Percentiles rank a stretch among this genome's conserved stretches.
Conservation (phyloP, 35 echinoderm and acorn worm species). For the Lytechinus pictus region DNA sequence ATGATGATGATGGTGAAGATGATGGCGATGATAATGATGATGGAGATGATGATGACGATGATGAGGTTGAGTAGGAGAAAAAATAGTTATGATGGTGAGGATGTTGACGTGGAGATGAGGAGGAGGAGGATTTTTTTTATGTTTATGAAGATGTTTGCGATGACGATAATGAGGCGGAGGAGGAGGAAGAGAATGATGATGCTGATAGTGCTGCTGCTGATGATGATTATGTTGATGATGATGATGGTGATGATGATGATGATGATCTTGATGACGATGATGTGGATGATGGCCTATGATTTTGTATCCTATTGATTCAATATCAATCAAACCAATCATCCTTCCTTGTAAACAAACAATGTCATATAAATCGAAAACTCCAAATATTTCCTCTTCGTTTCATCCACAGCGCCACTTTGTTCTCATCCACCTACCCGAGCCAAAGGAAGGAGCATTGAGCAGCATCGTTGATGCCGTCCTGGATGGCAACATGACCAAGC, state of each 20-base stretch:
- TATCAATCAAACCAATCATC: too few relatives aligned
- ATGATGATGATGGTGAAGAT: neutral
- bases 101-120: constrained; percentile 7
- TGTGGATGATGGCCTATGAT: too few relatives aligned
- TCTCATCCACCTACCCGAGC: constrained; percentile 83
- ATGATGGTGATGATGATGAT: too few relatives aligned
- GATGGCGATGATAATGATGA: neutral
- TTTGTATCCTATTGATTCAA: too few relatives aligned
- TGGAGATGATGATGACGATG: constrained; percentile 38
- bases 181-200: too few relatives aligned
- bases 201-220: too few relatives aligned
- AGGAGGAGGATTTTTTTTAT: neutral
- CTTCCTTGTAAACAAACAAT: too few relatives aligned
- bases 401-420: constrained; percentile 87
- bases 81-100: neutral
- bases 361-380: too few relatives aligned
- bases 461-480: constrained; percentile 84
- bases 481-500: constrained; percentile 98
- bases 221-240: too few relatives aligned
- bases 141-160: neutral
- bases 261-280: too few relatives aligned
- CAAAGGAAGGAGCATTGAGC: constrained; percentile 72
- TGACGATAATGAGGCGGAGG: too few relatives aligned
- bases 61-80: neutral
- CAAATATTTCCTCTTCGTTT: neutral